Percentiles rank a stretch among this genome's conserved stretches.
These are phyloP conservation scores for Lithosia quadra DNA, from an alignment of 2,888 invertebrate genomes.

Conservation along the genomic window DNA sequence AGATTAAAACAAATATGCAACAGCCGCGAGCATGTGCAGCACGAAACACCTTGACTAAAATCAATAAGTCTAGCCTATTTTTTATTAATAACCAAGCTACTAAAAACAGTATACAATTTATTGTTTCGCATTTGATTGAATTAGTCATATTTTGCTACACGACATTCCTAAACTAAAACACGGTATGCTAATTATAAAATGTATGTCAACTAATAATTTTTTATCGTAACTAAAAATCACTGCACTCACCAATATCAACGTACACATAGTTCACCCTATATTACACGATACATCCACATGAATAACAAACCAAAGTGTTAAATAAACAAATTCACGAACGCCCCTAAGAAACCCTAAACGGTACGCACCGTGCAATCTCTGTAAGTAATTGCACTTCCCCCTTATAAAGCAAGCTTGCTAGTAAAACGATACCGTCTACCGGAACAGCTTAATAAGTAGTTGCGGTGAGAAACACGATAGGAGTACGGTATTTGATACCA, in stretches of 20 bases:
- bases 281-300: slow-evolving; percentile 3
- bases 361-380: slow-evolving; percentile 48
- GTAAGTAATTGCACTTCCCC: slow-evolving; percentile 62
- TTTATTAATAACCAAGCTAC: background rate
- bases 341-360: slow-evolving; percentile 48
- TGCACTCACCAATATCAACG: background rate
- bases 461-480: slow-evolving; percentile 32
- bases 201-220: too few relatives aligned
- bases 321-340: slow-evolving; percentile 44
- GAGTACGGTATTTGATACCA: slow-evolving; percentile 36
- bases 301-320: slow-evolving; percentile 24
- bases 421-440: slow-evolving; percentile 48
- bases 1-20: background rate
- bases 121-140: too few relatives aligned
- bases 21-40: background rate
- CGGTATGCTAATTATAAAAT: too few relatives aligned
- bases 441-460: slow-evolving; percentile 40
- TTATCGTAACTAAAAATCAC: too few relatives aligned
- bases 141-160: too few relatives aligned
- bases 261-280: background rate
- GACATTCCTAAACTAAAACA: too few relatives aligned
- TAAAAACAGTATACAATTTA: too few relatives aligned
- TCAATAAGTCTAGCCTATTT: background rate
- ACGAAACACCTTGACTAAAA: background rate
- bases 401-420: slow-evolving; percentile 42